These are phyloP conservation scores for Pyrochroa serraticornis DNA, from an alignment of 2,888 invertebrate genomes.

Conservation along the genomic window DNA sequence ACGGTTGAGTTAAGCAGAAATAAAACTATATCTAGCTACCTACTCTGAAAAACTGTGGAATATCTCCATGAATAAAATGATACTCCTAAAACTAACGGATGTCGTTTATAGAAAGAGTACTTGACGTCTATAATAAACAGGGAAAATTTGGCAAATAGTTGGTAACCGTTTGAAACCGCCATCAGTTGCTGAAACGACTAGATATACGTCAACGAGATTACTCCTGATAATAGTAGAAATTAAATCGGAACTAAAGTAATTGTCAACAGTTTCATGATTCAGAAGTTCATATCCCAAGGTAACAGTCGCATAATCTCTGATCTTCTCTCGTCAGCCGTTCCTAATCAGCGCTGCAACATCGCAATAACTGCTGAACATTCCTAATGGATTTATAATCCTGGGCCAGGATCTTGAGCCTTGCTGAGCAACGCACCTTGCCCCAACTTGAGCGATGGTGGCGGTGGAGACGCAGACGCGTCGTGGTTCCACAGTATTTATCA, in stretches of 20 bases:
- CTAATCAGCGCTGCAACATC: slow-evolving; percentile 48
- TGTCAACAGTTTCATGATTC: slow-evolving; percentile 42
- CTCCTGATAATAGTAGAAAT: slow-evolving; percentile 45
- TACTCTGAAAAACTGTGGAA: too few relatives aligned
- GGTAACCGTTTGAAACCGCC: too few relatives aligned
- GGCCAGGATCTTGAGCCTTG: slow-evolving; percentile 41
- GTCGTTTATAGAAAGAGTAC: too few relatives aligned
- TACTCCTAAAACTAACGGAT: too few relatives aligned
- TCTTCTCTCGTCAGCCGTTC: slow-evolving; percentile 40
- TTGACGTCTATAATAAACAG: too few relatives aligned
- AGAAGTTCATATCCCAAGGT: slow-evolving; percentile 54
- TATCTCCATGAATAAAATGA: too few relatives aligned
- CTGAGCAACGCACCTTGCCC: slow-evolving; percentile 40
- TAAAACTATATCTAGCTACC: too few relatives aligned
- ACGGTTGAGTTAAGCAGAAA: too few relatives aligned
- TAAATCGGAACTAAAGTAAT: slow-evolving; percentile 43
- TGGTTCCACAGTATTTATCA: slow-evolving; percentile 60
- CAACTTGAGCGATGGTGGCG: slow-evolving; percentile 49
- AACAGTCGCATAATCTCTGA: slow-evolving; percentile 54
- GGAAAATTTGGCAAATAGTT: too few relatives aligned
- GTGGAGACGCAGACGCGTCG: slow-evolving; percentile 57
- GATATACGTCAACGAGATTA: slow-evolving; percentile 34
- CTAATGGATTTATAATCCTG: slow-evolving; percentile 55
- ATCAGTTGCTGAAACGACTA: too few relatives aligned
- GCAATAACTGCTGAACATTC: slow-evolving; percentile 50